Base-by-base conservation (phyloP, 2,888 invertebrate genomes). In the Spatulosminthurus flaviceps region DNA sequence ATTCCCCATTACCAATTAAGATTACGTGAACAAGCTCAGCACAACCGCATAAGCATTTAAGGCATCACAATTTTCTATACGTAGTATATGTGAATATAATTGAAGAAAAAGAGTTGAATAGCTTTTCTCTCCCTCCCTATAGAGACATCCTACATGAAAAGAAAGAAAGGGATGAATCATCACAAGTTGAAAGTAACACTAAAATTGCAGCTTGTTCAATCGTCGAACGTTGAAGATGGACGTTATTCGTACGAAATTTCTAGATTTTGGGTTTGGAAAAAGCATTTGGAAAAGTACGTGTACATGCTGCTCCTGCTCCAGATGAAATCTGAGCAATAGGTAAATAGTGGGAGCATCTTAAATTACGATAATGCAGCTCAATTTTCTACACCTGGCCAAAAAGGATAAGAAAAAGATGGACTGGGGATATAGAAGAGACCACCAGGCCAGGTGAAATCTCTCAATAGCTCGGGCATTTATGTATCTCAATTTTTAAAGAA, bases 371-470 rank as follows among this genome's bases (percentile, higher is more conserved):
- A 74, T 26, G 41, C 42, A 71, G 70, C 66, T 67, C 64, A 76
- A 70, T 71, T 67, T 64, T 71, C 64, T 79, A 71, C 79, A 79
- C 75, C 79, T 79, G 79, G 79, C 71, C 79, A 42, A 74, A 64
- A 34, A 66, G 66, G 64, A 61, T 72, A 43, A 73, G 73, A 70
- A 41, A 41, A 66, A 70, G 28, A 28, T 5, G 42, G 22, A 41
- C n/a, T 16, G 9, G 19, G 13, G 78, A 24, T 74, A 28, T n/a
- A 67, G 69, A 42, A 13, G n/a, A 70, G 70, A 79, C 76, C 79
- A 79, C 71, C 75, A 79, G 75, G 79, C 79, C 79, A 79, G 79
- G 79, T 79, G 79, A 79, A 79, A 76, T 76, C 76, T 71, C 76
- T 70, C 70, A 79, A 79, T 76, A 70, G 75, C 71, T 19, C 34